Conservation (phyloP, 2,797 vertebrate species). For the Phoebastria nigripes region DNA sequence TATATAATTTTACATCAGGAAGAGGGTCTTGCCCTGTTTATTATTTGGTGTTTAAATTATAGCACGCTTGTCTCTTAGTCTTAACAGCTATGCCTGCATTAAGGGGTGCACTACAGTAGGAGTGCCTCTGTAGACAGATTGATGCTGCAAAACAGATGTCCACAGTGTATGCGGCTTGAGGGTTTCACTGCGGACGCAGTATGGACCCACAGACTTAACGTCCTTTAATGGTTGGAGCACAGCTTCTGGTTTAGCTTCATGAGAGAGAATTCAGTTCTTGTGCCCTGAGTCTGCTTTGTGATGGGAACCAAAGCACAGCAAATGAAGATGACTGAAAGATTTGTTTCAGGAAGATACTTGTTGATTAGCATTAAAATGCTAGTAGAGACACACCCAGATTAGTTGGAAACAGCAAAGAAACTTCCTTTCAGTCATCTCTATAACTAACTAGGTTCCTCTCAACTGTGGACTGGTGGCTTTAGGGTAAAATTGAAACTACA, state of each 20-base stretch:
- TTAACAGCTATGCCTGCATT: neutral
- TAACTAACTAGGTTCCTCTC: constrained; percentile 1
- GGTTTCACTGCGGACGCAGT: neutral
- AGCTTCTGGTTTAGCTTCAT: neutral
- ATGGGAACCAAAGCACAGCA: neutral
- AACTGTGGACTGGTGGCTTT: constrained; percentile 5
- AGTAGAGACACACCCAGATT: neutral
- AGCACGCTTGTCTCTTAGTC: neutral
- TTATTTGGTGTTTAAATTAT: neutral
- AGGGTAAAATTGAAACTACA: neutral
- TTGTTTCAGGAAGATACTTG: neutral
- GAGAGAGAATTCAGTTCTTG: neutral
- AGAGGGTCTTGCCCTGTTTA: neutral
- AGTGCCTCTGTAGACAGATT: neutral
- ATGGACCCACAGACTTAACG: neutral
- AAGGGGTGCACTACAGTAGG: neutral
- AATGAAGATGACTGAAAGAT: neutral
- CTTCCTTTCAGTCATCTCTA: neutral
- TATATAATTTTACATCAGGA: neutral
- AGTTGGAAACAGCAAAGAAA: neutral
- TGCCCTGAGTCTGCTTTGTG: neutral
- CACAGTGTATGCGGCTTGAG: fast-evolving
- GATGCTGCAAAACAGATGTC: neutral
- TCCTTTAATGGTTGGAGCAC: neutral
- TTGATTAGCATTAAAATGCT: neutral